A percentile compares a stretch with the other conserved stretches of the same genome.
phyloP scores from a whole-genome alignment of 1,140 invertebrate genomes.

The Meteorus sp. region DNA sequence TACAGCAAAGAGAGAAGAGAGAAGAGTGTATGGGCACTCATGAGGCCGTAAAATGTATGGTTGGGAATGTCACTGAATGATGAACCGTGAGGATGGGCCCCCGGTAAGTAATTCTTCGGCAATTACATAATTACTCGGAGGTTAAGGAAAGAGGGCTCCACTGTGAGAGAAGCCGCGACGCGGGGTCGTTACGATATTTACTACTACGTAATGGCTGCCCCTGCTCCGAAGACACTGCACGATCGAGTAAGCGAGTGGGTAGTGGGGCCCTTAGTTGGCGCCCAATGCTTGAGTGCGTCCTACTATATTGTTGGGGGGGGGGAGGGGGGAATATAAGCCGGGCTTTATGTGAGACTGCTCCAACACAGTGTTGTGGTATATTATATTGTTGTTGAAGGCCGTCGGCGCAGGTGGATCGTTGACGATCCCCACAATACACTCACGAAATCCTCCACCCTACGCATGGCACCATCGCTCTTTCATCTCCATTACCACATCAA shows the following conservation, averaged over 20 bases:
- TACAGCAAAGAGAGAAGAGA: constrained; percentile 30
- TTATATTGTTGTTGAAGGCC: not conserved
- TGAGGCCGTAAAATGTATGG: constrained; percentile 50
- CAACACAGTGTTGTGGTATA: no score
- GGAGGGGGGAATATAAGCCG: no score
- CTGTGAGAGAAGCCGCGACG: constrained; percentile 29
- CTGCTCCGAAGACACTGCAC: constrained; percentile 28
- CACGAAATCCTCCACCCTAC: no score
- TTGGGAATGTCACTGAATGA: constrained; percentile 59
- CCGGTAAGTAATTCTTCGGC: constrained; percentile 58
- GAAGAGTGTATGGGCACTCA: constrained; percentile 24
- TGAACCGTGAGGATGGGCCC: constrained; percentile 44
- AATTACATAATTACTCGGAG: constrained; percentile 59
- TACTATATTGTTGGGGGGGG: no score
- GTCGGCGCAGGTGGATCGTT: not conserved
- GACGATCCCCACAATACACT: not conserved
- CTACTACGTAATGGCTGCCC: constrained; percentile 57
- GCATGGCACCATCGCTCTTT: no score
- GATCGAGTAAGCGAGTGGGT: not conserved
- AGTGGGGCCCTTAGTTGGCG: not conserved
- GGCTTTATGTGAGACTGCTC: no score
- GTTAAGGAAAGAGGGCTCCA: constrained; percentile 31
- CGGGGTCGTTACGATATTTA: constrained; percentile 59
- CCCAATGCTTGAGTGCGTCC: no score
- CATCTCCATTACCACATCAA: no score